phyloP scores from a whole-genome alignment of 2,888 invertebrate species.

The Cenopis cana region DNA sequence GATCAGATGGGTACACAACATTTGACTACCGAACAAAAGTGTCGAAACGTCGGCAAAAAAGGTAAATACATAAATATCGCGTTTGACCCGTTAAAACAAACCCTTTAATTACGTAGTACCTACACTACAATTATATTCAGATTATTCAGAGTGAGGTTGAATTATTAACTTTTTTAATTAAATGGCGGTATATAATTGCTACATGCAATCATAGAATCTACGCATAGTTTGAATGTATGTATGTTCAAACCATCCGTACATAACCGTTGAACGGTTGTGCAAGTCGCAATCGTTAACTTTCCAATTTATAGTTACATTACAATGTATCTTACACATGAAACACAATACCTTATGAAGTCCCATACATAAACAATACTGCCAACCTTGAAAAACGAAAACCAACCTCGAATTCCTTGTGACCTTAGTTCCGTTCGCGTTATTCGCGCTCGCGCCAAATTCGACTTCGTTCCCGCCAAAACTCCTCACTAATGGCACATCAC shows the following conservation, averaged over 20 bases:
- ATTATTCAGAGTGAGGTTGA: too few species aligned
- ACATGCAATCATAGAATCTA: constrained; percentile 9
- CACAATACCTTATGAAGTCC: not conserved
- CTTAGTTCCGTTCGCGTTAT: constrained; percentile 71
- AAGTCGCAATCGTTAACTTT: constrained; percentile 23
- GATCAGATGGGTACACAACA: too few species aligned
- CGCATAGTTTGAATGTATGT: not conserved
- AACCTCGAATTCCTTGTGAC: constrained; percentile 77
- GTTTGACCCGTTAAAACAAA: too few species aligned
- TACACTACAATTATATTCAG: too few species aligned
- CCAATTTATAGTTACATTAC: constrained; percentile 10
- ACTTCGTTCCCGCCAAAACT: constrained; percentile 77
- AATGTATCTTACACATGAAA: not conserved
- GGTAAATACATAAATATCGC: too few species aligned
- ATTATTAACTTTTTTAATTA: too few species aligned
- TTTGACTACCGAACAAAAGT: too few species aligned
- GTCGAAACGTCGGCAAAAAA: too few species aligned
- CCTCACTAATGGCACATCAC: constrained; percentile 77
- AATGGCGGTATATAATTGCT: too few species aligned
- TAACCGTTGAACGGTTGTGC: constrained; percentile 22
- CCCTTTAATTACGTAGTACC: too few species aligned
- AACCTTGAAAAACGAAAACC: constrained; percentile 51
- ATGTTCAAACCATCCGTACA: constrained; percentile 13
- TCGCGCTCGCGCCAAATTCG: constrained; percentile 67
- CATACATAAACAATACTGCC: constrained; percentile 12